Base-by-base conservation (phyloP, 2,888 invertebrate genomes). In the Marronus borbonicus region DNA sequence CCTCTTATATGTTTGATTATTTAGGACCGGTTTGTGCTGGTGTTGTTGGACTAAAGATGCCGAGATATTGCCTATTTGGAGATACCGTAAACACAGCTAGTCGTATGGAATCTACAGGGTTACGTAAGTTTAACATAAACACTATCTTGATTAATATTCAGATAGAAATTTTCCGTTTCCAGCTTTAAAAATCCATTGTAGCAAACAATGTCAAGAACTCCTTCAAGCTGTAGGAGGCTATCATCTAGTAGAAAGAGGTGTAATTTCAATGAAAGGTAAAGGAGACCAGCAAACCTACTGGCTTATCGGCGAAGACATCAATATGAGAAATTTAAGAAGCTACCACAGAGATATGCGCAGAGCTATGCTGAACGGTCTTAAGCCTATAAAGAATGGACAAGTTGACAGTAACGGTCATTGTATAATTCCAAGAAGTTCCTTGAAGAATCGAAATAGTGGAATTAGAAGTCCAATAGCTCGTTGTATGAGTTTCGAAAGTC, bases 51-150 rank as follows among this genome's bases (percentile, higher is more conserved):
- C 89, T 96, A 4, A 97, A 97, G 89, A 97, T 97, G 97, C 97
- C 97, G 0, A 91, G 97, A 65, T 97, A 97, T 85, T 97, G 97
- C 85, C 89, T 97, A 2, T 97, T 97, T 85, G 97, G 97, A 0
- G 97, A 97, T 86, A 97, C 97, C 0, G 97, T 97, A 0, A 97
- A 97, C 86, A 97, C 97, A 0, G 95, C 96, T 0, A 95, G 95
- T 78, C 91, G 96, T 24, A 95, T 96, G 92, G 96, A 96, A 88
- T 96, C 96, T 0, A 95, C 95, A 0, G 96, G 96, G 80, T 90
- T 92, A 80, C 93, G 94, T 94, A 88, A 92, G 92, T 89, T 80
- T 28, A 8, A 12, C 4, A 44, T 44, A 44, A 44, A 8, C 12
- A 12, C 44, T 2, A 12, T 8, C 44, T 44, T 44, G 10, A 39